Conservation (phyloP, 2,888 invertebrate genomes). For the Spodoptera littoralis region DNA sequence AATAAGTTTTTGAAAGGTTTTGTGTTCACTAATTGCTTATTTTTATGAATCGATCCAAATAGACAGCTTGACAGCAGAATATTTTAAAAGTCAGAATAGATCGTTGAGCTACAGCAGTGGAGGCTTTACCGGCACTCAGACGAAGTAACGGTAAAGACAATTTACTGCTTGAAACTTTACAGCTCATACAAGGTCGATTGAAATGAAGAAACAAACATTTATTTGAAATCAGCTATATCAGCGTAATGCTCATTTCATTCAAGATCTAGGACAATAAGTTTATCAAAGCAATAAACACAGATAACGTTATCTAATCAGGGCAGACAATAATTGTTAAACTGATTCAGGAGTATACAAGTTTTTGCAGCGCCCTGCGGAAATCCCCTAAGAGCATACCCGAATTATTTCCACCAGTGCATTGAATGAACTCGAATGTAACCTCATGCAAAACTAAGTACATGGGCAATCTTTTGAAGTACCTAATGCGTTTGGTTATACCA, state of each 20-base stretch:
- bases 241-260: constrained; percentile 30
- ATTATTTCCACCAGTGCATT: too few relatives aligned
- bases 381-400: too few relatives aligned
- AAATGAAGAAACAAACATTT: constrained; percentile 33
- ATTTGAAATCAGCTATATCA: constrained; percentile 26
- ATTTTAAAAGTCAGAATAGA: constrained; percentile 1
- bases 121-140: constrained; percentile 28
- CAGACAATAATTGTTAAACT: constrained; percentile 24
- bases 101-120: constrained; percentile 14
- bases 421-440: constrained; percentile 1
- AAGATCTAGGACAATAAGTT: constrained; percentile 32
- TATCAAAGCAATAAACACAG: constrained; percentile 31
- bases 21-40: too few relatives aligned
- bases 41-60: too few relatives aligned
- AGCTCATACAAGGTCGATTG: constrained; percentile 41
- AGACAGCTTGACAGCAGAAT: too few relatives aligned
- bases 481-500: constrained; percentile 4
- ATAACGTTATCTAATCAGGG: constrained; percentile 46
- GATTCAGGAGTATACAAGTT: constrained; percentile 3
- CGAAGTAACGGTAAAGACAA: constrained; percentile 37
- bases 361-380: too few relatives aligned
- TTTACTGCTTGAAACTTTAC: constrained; percentile 44
- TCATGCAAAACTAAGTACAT: constrained; percentile 19
- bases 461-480: not conserved
- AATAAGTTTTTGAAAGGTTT: too few relatives aligned